Evolutionary conservation across 2,113 vertebrate species (phyloP).

Genomic region (Corythaeola cristata): DNA sequence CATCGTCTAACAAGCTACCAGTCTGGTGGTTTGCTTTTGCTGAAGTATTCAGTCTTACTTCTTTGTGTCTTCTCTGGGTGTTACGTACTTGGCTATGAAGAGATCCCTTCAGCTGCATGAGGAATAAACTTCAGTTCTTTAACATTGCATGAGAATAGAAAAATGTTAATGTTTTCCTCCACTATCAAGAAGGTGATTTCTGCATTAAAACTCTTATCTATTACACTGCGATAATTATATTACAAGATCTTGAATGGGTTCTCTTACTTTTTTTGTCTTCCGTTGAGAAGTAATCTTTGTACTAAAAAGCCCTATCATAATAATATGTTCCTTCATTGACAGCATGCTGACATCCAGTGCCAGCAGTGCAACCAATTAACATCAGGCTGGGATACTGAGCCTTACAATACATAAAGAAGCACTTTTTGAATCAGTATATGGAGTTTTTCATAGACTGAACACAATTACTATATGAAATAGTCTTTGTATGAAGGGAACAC

Average conservation of each 20-base stretch:
- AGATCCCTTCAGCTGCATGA: not conserved
- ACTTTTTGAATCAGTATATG: not conserved
- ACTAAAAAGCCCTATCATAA: not conserved
- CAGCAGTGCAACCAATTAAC: not conserved
- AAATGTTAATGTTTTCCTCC: not conserved
- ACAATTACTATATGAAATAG: not conserved
- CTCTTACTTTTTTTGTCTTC: not conserved
- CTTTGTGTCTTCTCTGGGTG: not conserved
- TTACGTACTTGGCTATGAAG: not conserved
- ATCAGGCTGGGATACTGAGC: not conserved
- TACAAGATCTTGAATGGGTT: not conserved
- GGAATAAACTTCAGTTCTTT: not conserved
- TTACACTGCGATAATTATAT: not conserved
- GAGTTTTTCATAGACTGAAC: not conserved
- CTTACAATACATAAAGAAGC: not conserved
- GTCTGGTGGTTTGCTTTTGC: not conserved
- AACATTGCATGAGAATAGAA: not conserved
- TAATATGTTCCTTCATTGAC: not conserved
- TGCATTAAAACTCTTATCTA: not conserved
- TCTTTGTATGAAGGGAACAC: not conserved
- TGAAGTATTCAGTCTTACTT: not conserved
- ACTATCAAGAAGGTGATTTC: not conserved
- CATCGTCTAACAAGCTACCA: not conserved
- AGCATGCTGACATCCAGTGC: not conserved
- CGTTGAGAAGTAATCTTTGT: not conserved